Evolutionary conservation across 2,113 vertebrate species (phyloP).

Genomic region (Vidua chalybeata): DNA sequence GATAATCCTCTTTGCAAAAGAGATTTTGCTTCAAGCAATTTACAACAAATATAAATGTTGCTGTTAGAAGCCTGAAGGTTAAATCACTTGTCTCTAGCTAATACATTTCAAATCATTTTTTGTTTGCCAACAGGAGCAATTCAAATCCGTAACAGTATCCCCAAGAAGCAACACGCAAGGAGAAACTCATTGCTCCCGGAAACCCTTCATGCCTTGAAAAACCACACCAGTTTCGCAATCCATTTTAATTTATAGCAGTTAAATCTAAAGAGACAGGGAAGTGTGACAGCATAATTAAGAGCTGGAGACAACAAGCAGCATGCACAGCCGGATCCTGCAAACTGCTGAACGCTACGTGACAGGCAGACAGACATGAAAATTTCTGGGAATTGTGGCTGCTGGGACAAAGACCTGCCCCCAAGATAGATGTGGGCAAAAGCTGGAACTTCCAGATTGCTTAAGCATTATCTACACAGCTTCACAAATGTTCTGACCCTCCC

Average conservation of each 20-base stretch:
- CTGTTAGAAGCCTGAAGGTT: slow-evolving; percentile 9
- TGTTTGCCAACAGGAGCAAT: not conserved
- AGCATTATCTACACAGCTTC: not conserved
- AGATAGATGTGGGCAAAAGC: not conserved
- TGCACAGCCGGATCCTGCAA: not conserved
- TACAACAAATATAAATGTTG: slow-evolving; percentile 9
- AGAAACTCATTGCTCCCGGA: not conserved
- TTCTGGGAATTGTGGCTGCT: not conserved
- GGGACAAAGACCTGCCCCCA: not conserved
- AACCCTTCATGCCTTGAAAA: not conserved
- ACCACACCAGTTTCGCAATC: not conserved
- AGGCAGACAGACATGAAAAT: not conserved
- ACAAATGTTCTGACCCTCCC: not conserved
- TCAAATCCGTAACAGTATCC: not conserved
- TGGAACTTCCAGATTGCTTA: not conserved
- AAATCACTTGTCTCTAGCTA: not conserved
- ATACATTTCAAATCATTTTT: not conserved
- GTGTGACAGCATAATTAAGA: slow-evolving; percentile 18
- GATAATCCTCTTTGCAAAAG: slow-evolving; percentile 14
- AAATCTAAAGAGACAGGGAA: not conserved
- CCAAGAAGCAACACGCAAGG: not conserved
- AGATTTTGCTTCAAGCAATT: slow-evolving; percentile 9
- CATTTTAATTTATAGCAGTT: not conserved
- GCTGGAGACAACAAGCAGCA: rapidly evolving
- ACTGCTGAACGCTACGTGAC: not conserved